Base-by-base conservation (phyloP, 2,113 vertebrate species). In the Rhinichthys klamathensis region DNA sequence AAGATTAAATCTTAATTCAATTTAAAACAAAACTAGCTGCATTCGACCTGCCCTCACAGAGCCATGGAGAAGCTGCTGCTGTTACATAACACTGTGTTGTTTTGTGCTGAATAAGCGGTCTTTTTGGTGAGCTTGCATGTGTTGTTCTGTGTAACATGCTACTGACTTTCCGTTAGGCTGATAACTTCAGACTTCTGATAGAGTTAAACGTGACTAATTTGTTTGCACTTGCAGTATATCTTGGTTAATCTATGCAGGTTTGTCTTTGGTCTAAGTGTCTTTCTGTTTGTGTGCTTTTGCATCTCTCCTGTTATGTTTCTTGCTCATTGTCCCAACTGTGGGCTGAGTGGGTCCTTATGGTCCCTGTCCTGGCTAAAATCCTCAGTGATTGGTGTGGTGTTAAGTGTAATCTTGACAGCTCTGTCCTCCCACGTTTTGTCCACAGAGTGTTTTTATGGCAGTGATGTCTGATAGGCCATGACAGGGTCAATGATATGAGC, bases 351-450 rank as follows among this genome's bases (percentile, higher is more conserved):
- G 18, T 78, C 15, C 54, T 5, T 82, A 76, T 75, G 60, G 38
- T 82, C 61, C 27, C 54, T 84, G 44, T 80, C 77, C 67, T 67
- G 44, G 32, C 44, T 46, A 25, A 70, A 60, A 41, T 51, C 74
- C 70, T 51, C 61, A 46, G 23, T 87, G 77, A 75, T 49, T 80
- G 60, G 79, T 69, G 79, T 69, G 79, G 44, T 69, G 41, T 81
- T 35, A 76, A 76, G 61, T 81, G 16, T n/a, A 32, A 81, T 69
- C 79, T 80, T 82, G 44, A 75, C 67, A 65, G 15, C n/a, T 30
- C 60, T 80, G 56, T 74, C 67, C 16, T 84, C 77, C 72, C 58
- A 81, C 25, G 3, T 27, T 61, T 46, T 77, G 46, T 81, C 44
- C 58, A 84, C 6, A 0, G 25, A 27, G 76, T 23, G 51, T 65